Conservation (phyloP, 2,113 vertebrate species). For the Ornithorhynchus anatinus region DNA sequence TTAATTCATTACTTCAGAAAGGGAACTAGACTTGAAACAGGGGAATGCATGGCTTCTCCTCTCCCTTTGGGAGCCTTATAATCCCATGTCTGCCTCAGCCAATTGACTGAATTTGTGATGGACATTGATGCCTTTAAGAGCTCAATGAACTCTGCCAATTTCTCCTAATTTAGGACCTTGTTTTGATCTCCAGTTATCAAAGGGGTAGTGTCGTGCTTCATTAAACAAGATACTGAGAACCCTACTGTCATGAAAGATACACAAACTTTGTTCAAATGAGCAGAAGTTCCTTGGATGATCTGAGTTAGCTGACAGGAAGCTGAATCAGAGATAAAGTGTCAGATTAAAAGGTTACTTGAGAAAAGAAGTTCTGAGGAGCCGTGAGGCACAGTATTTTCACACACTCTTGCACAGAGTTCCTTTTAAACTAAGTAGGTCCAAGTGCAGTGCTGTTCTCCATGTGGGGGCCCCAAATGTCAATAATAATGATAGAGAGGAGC, state of each 20-base stretch:
- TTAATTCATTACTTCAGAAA: background rate
- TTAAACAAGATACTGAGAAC: background rate
- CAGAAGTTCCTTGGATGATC: background rate
- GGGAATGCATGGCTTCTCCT: background rate
- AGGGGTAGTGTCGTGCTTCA: background rate
- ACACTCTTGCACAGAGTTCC: background rate
- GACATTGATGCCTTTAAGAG: background rate
- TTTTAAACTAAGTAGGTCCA: background rate
- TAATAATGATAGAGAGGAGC: too few species aligned
- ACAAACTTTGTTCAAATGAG: background rate
- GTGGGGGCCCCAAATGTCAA: too few species aligned
- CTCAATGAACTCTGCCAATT: background rate
- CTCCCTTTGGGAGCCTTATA: background rate
- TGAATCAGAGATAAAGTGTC: slow-evolving; percentile 2
- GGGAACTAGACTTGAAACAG: background rate
- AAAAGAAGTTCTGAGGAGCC: background rate
- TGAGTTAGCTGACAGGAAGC: background rate
- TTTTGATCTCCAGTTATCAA: background rate
- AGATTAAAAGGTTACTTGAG: slow-evolving; percentile 8
- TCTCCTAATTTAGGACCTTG: background rate
- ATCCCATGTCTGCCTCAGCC: background rate
- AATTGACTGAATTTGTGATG: background rate
- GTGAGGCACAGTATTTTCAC: background rate
- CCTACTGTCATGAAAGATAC: background rate
- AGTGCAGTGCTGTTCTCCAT: background rate